Evolutionary conservation across 2,113 vertebrate genomes (phyloP).

Genomic region (Psammodynastes pulverulentus): DNA sequence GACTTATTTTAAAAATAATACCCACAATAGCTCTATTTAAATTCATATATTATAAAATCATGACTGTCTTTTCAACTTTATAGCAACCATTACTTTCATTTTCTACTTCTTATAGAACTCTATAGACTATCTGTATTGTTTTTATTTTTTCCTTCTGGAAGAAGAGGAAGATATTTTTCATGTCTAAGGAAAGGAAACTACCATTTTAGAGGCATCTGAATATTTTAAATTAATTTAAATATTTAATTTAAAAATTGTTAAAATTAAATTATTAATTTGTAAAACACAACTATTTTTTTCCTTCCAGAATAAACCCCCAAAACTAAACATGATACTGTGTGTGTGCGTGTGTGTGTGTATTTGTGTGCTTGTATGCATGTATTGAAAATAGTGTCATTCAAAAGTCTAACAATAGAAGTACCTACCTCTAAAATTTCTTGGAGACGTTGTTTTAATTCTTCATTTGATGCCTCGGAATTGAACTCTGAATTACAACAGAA

Average conservation of each 20-base stretch:
- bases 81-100: background rate
- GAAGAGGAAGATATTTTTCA: background rate
- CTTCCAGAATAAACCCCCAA: background rate
- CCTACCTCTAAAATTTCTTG: slow-evolving; percentile 78
- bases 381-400: background rate
- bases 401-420: slow-evolving; percentile 3
- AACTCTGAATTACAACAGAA: slow-evolving; percentile 58
- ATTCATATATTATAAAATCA: background rate
- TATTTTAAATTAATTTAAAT: background rate
- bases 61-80: background rate
- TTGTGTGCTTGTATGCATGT: too few relatives aligned
- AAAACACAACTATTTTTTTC: background rate
- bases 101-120: background rate
- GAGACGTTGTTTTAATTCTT: slow-evolving; percentile 73
- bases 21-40: background rate
- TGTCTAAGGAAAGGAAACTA: background rate
- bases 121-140: background rate
- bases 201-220: background rate
- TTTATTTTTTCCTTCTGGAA: background rate
- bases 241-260: background rate
- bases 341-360: background rate
- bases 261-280: background rate
- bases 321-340: background rate
- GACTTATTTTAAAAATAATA: background rate
- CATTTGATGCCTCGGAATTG: slow-evolving; percentile 68